Conservation (phyloP, 2,113 vertebrate species). For the Chionomys nivalis region DNA sequence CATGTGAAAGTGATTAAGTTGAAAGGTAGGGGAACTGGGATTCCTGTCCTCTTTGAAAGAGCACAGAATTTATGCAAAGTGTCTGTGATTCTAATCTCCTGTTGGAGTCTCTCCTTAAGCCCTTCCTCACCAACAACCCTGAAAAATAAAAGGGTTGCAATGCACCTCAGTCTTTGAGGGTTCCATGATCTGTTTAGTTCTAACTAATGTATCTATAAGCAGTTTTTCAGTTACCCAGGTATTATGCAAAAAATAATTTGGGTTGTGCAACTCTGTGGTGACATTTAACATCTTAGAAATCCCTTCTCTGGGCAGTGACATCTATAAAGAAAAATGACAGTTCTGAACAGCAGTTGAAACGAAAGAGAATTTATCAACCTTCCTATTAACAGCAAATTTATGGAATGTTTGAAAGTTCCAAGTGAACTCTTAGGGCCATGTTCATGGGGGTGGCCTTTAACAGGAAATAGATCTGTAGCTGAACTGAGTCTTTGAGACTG, state of each 20-base stretch:
- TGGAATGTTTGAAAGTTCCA: slow-evolving; percentile 70
- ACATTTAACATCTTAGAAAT: slow-evolving; percentile 50
- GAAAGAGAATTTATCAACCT: slow-evolving; percentile 70
- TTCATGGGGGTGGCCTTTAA: slow-evolving; percentile 67
- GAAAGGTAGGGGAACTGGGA: not conserved
- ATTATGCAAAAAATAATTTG: slow-evolving; percentile 58
- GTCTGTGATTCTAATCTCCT: not conserved
- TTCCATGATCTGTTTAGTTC: not conserved
- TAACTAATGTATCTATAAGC: not conserved
- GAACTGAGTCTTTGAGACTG: slow-evolving; percentile 1
- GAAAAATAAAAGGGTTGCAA: not conserved
- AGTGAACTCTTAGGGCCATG: slow-evolving; percentile 58
- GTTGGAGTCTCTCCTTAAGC: not conserved
- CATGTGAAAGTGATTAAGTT: not conserved
- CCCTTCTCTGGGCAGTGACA: slow-evolving; percentile 46
- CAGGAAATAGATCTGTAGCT: slow-evolving; percentile 66
- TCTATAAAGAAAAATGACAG: slow-evolving; percentile 52
- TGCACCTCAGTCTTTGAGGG: not conserved
- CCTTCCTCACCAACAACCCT: not conserved
- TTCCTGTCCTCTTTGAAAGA: not conserved
- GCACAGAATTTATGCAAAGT: not conserved
- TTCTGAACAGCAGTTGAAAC: slow-evolving; percentile 62
- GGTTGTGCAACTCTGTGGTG: not conserved
- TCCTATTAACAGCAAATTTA: slow-evolving; percentile 65
- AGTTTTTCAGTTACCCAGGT: not conserved